These are phyloP conservation scores for Xiphophorus hellerii DNA, from an alignment of 2,113 vertebrate species.

Conservation along the genomic window DNA sequence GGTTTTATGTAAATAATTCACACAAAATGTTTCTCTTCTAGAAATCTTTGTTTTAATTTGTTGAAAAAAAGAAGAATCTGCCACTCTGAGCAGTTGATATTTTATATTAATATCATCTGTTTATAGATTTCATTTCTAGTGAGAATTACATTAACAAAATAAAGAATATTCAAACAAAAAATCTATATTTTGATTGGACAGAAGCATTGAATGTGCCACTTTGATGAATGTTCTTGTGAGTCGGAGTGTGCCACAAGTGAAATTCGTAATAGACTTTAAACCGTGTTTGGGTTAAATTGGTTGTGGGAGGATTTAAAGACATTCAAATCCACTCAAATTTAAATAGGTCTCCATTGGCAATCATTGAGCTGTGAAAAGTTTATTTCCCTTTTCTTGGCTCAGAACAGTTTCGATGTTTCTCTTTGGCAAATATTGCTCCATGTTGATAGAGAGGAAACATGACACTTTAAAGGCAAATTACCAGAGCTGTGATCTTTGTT, in stretches of 20 bases:
- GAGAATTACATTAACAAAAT: neutral
- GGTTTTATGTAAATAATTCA: neutral
- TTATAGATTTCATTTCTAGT: neutral
- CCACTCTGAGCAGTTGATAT: neutral
- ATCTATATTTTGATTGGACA: constrained; percentile 10
- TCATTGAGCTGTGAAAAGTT: constrained; percentile 71
- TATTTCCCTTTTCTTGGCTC: constrained; percentile 61
- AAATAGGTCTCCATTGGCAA: constrained; percentile 56
- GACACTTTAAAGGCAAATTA: too few relatives aligned
- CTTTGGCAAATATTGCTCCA: neutral
- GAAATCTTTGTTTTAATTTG: neutral
- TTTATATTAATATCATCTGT: neutral
- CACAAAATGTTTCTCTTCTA: neutral
- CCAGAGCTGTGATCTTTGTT: too few relatives aligned
- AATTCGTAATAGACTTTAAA: constrained; percentile 59
- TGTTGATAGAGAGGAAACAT: neutral
- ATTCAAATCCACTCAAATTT: constrained; percentile 57
- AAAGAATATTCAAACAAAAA: neutral
- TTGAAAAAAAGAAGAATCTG: neutral
- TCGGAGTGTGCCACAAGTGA: constrained; percentile 37
- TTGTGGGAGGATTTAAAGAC: constrained; percentile 52
- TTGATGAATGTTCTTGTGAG: constrained; percentile 46
- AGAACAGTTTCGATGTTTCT: constrained; percentile 25
- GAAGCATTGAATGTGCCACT: constrained; percentile 48
- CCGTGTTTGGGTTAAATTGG: constrained; percentile 49